Percentiles rank a stretch among this genome's conserved stretches.
phyloP scores from a whole-genome alignment of 2,113 vertebrate genomes.

The Caranx melampygus region DNA sequence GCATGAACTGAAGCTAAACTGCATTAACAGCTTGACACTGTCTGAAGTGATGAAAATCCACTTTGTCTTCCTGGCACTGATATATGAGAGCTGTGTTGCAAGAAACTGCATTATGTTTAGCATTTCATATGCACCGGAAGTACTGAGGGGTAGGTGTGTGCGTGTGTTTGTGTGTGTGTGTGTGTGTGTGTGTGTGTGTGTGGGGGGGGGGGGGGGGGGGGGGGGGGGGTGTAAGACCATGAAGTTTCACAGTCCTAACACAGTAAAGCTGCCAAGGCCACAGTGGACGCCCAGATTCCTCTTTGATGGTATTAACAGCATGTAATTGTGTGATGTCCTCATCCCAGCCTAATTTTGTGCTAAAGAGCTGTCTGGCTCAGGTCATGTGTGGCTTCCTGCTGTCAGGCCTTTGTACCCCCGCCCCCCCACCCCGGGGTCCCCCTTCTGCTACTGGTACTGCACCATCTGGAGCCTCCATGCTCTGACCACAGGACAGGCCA shows the following conservation, averaged over 20 bases:
- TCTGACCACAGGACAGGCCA: slow-evolving; percentile 13
- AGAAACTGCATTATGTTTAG: too few species aligned
- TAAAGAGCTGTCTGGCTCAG: slow-evolving; percentile 58
- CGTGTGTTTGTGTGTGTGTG: too few species aligned
- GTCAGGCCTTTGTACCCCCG: slow-evolving; percentile 52
- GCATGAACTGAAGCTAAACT: too few species aligned
- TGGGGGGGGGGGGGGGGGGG: too few species aligned
- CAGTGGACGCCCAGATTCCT: slow-evolving; percentile 7
- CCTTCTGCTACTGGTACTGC: slow-evolving; percentile 60
- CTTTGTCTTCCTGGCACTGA: too few species aligned
- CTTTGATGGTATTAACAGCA: slow-evolving; percentile 62
- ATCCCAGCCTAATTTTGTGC: slow-evolving; percentile 65
- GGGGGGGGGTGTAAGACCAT: neutral
- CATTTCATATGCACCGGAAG: too few species aligned
- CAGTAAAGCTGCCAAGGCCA: slow-evolving; percentile 18
- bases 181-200: too few species aligned
- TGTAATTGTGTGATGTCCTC: slow-evolving; percentile 37
- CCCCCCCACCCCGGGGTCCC: slow-evolving; percentile 3
- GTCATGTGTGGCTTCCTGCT: slow-evolving; percentile 40
- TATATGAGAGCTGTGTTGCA: too few species aligned
- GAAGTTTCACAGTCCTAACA: neutral
- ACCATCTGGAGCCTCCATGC: slow-evolving; percentile 67
- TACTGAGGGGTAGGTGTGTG: too few species aligned
- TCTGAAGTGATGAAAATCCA: too few species aligned
- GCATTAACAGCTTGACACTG: too few species aligned